phyloP scores from a whole-genome alignment of 2,797 vertebrate genomes.

The Galago senegalensis region DNA sequence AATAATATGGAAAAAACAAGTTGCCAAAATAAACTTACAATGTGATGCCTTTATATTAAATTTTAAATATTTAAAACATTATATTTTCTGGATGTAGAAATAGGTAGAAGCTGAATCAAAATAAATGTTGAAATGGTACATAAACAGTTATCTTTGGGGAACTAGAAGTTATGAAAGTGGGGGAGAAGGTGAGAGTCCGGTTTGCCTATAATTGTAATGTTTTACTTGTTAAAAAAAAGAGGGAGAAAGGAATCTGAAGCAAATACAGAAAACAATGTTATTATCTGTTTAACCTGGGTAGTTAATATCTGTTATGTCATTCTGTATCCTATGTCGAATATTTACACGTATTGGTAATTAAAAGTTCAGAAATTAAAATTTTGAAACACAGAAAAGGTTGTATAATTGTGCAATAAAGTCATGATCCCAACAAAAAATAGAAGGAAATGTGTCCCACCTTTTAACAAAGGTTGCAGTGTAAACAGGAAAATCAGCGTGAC shows the following conservation, averaged over 20 bases:
- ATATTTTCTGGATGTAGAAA: not conserved
- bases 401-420: constrained; percentile 32
- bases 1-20: constrained; percentile 52
- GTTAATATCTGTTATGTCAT: not conserved
- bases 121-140: not conserved
- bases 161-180: not conserved
- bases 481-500: not conserved
- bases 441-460: not conserved
- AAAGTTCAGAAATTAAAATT: constrained; percentile 51
- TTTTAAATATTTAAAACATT: constrained; percentile 27
- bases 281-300: not conserved
- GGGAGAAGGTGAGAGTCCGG: not conserved
- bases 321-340: not conserved
- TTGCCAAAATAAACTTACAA: not conserved
- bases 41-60: not conserved
- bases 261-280: constrained; percentile 25
- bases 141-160: not conserved
- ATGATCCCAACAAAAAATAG: not conserved
- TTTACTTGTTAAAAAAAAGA: constrained; percentile 22
- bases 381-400: constrained; percentile 29
- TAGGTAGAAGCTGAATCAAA: constrained; percentile 37
- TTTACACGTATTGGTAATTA: constrained; percentile 53
- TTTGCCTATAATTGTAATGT: not conserved
- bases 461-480: not conserved
- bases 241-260: not conserved